phyloP scores from a whole-genome alignment of 2,113 vertebrate species.

The Serilophus lunatus region DNA sequence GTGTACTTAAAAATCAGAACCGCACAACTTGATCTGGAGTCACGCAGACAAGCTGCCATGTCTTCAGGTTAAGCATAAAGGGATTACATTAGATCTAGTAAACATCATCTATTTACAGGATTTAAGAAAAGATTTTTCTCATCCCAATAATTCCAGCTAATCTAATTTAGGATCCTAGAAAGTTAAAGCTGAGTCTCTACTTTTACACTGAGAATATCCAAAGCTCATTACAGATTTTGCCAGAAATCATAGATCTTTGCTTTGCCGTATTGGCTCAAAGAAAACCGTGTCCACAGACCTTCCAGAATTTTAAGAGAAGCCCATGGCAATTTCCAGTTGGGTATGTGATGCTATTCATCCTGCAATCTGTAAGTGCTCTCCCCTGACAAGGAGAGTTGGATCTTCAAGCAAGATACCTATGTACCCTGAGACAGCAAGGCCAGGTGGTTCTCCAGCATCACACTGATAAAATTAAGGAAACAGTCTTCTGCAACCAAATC shows the following conservation, averaged over 20 bases:
- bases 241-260: neutral
- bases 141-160: neutral
- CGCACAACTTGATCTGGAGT: neutral
- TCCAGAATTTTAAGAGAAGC: neutral
- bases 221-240: neutral
- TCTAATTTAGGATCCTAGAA: neutral
- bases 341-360: neutral
- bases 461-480: neutral
- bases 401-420: neutral
- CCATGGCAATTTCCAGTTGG: neutral
- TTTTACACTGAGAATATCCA: neutral
- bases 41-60: neutral
- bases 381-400: neutral
- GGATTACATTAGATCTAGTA: neutral
- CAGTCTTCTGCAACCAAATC: neutral
- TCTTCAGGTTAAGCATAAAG: neutral
- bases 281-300: neutral
- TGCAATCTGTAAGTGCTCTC: neutral
- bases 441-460: neutral
- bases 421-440: neutral
- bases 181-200: neutral
- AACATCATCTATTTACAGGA: neutral
- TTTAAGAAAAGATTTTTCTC: neutral
- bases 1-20: neutral
- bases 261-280: neutral